Evolutionary conservation across 2,797 vertebrate genomes (phyloP).

Genomic region (Gymnodraco acuticeps): DNA sequence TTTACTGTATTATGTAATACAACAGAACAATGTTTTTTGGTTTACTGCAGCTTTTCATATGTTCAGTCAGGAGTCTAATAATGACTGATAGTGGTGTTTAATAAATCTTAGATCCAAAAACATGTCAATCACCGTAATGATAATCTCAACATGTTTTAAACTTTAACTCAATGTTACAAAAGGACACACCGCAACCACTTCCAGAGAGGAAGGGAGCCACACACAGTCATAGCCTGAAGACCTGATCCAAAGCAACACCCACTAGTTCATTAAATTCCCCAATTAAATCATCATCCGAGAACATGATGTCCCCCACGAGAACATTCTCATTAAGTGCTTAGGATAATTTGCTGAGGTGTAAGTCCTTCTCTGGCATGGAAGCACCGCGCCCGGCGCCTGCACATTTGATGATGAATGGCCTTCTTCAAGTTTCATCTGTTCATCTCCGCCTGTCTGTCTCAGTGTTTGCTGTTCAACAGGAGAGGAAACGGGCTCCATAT

Average conservation of each 20-base stretch:
- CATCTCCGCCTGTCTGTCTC: neutral
- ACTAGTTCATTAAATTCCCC: conserved; percentile 72
- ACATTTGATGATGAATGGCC: conserved; percentile 8
- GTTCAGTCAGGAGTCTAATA: neutral
- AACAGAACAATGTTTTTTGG: too few species aligned
- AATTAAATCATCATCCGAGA: conserved; percentile 63
- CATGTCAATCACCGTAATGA: neutral
- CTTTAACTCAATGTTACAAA: conserved; percentile 22
- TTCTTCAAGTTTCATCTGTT: neutral
- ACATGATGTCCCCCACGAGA: conserved; percentile 51
- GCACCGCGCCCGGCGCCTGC: conserved; percentile 39
- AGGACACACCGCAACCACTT: conserved; percentile 12
- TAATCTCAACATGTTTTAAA: neutral
- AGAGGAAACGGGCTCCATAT: neutral
- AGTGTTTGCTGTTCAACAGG: neutral
- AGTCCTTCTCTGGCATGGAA: conserved; percentile 56
- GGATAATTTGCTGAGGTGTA: conserved; percentile 31
- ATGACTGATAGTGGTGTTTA: neutral
- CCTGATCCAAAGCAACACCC: conserved; percentile 63
- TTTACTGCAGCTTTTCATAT: neutral
- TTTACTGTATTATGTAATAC: too few species aligned
- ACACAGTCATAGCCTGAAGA: conserved; percentile 34
- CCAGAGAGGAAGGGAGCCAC: conserved; percentile 41
- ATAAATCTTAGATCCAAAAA: neutral
- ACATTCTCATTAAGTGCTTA: conserved; percentile 70